These are phyloP conservation scores for Phaedon cochleariae DNA, from an alignment of 2,888 invertebrate genomes.

Conservation along the genomic window DNA sequence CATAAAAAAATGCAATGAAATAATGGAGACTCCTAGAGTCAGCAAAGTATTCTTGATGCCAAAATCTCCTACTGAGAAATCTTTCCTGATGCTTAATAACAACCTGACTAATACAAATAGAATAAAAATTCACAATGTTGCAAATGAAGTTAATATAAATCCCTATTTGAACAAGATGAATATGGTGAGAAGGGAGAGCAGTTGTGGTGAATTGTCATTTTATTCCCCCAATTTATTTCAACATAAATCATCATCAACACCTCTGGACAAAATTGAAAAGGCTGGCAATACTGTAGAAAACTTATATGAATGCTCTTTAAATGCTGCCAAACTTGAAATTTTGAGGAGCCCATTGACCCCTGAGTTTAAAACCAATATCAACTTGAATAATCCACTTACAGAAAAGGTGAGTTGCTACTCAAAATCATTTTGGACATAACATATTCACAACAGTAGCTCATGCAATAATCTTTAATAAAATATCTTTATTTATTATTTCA, in stretches of 20 bases:
- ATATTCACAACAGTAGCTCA: no score
- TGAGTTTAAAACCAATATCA: constrained; percentile 19
- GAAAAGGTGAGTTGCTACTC: constrained; percentile 26
- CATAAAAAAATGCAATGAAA: constrained; percentile 16
- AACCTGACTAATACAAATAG: constrained; percentile 1
- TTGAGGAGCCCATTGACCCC: constrained; percentile 14
- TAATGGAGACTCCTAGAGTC: constrained; percentile 35
- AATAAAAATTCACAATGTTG: constrained; percentile 8
- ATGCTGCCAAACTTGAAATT: constrained; percentile 19
- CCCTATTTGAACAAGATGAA: constrained; percentile 44
- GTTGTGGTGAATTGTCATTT: constrained; percentile 50
- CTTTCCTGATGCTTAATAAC: constrained; percentile 13
- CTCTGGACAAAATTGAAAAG: constrained; percentile 41
- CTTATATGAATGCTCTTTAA: constrained; percentile 19
- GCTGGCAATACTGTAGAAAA: constrained; percentile 24
- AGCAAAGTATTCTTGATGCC: constrained; percentile 22
- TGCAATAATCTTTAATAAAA: no score
- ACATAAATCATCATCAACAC: constrained; percentile 48
- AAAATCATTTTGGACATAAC: no score
- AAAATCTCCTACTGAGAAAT: constrained; percentile 8
- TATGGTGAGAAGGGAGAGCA: constrained; percentile 37
- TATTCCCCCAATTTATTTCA: constrained; percentile 50
- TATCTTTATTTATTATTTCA: no score
- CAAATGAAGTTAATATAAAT: constrained; percentile 41
- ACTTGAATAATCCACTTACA: constrained; percentile 23